These are phyloP conservation scores for Artibeus jamaicensis DNA, from an alignment of 2,797 vertebrate genomes.

Conservation along the genomic window DNA sequence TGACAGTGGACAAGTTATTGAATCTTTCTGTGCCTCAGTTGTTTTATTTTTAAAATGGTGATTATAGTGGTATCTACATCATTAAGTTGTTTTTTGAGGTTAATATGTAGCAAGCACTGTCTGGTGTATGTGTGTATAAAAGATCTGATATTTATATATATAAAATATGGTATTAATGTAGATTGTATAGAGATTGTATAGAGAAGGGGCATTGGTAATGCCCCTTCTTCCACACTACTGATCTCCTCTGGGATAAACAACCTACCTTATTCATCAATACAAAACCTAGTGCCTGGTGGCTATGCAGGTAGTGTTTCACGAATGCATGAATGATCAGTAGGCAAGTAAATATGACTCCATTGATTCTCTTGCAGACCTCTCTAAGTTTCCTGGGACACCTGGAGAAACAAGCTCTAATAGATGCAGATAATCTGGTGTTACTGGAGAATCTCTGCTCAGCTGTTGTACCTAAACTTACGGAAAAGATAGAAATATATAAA, in stretches of 20 bases:
- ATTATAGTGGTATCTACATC: not conserved
- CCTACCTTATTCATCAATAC: not conserved
- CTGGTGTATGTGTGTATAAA: not conserved
- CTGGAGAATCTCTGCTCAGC: conserved; percentile 74
- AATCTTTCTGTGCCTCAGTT: not conserved
- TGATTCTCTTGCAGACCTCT: conserved; percentile 83
- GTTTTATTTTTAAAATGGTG: not conserved
- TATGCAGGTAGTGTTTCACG: not conserved
- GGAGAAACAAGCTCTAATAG: conserved; percentile 85
- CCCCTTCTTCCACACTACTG: not conserved
- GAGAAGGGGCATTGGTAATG: not conserved
- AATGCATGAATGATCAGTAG: not conserved
- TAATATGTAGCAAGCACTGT: too few species aligned
- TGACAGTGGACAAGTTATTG: not conserved
- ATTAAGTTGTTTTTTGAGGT: not conserved
- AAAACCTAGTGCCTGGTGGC: not conserved
- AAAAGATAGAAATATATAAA: conserved; percentile 81
- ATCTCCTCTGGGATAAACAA: not conserved
- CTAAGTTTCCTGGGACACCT: conserved; percentile 86
- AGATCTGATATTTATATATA: not conserved
- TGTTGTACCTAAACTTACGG: conserved; percentile 78
- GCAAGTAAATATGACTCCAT: not conserved
- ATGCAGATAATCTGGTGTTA: conserved; percentile 76
- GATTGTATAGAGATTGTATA: not conserved
- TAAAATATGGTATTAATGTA: not conserved